A percentile compares a stretch with the other conserved stretches of the same genome.
phyloP scores from a whole-genome alignment of 1,140 invertebrate genomes.

The Drosophila takahashii region DNA sequence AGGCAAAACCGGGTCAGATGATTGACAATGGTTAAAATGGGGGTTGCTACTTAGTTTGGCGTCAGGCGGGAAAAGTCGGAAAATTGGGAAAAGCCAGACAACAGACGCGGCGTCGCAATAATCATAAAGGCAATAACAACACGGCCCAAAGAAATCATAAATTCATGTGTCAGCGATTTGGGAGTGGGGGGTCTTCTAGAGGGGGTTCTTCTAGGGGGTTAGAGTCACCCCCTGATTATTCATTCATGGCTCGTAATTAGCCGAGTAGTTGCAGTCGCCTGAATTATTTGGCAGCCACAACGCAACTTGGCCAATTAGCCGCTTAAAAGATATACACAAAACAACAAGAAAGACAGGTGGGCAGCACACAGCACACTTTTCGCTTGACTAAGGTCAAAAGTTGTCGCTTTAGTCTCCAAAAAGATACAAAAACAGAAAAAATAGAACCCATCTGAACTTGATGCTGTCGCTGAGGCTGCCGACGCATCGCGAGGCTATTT shows the following conservation, averaged over 20 bases:
- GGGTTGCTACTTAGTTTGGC: conserved; percentile 37
- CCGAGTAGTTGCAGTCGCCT: conserved; percentile 65
- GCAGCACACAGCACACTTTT: conserved; percentile 61
- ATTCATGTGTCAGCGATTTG: conserved; percentile 50
- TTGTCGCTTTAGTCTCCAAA: conserved; percentile 31
- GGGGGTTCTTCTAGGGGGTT: not conserved
- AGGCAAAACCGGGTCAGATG: conserved; percentile 47
- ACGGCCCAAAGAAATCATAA: conserved; percentile 52
- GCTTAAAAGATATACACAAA: conserved; percentile 15
- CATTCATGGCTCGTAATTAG: conserved; percentile 63
- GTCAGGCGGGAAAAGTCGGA: conserved; percentile 60
- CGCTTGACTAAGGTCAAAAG: conserved; percentile 81
- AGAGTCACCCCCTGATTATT: conserved; percentile 40
- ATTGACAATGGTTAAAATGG: conserved; percentile 57
- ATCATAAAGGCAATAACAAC: conserved; percentile 72
- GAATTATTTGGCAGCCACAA: conserved; percentile 55
- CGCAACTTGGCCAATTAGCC: conserved; percentile 48
- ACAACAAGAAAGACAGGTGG: conserved; percentile 40
- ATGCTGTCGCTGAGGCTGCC: conserved; percentile 64
- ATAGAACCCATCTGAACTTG: conserved; percentile 65
- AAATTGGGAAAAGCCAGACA: conserved; percentile 53
- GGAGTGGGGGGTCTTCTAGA: not conserved
- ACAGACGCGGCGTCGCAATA: conserved; percentile 80
- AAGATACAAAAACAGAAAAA: conserved; percentile 12
- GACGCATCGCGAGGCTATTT: conserved; percentile 49